Evolutionary conservation across 2,113 vertebrate species (phyloP).

Genomic region (Oncorhynchus nerka): DNA sequence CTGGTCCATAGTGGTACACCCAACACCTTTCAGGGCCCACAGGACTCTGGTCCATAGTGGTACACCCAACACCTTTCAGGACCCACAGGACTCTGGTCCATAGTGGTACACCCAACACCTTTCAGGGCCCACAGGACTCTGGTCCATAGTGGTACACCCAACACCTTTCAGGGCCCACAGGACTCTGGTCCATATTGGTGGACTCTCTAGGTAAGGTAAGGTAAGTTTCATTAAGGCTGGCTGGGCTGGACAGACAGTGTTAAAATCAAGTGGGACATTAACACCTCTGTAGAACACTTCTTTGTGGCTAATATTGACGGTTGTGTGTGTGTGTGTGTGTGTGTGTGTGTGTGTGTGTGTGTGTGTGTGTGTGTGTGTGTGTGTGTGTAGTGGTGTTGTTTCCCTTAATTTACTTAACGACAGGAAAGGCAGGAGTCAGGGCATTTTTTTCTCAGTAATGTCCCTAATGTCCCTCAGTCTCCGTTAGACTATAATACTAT

Average conservation of each 20-base stretch:
- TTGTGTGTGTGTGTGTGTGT: neutral
- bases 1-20: too few relatives aligned
- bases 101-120: too few relatives aligned
- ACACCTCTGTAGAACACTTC: constrained; percentile 20
- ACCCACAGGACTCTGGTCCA: too few relatives aligned
- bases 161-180: too few relatives aligned
- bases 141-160: too few relatives aligned
- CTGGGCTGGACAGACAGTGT: constrained; percentile 15
- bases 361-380: neutral
- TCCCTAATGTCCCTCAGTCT: neutral
- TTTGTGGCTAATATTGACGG: constrained; percentile 17
- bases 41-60: too few relatives aligned
- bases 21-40: too few relatives aligned
- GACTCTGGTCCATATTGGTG: too few relatives aligned
- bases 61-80: too few relatives aligned
- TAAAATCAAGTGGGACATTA: constrained; percentile 20
- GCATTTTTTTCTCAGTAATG: constrained; percentile 19
- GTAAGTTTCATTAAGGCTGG: constrained; percentile 46
- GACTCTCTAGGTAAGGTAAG: too few relatives aligned
- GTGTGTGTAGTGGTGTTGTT: neutral
- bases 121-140: too few relatives aligned
- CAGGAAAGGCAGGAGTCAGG: constrained; percentile 15
- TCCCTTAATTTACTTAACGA: constrained; percentile 42
- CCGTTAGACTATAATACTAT: neutral
- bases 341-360: too few relatives aligned